phyloP scores from a whole-genome alignment of 2,797 vertebrate species.

The Naso thynnoides region DNA sequence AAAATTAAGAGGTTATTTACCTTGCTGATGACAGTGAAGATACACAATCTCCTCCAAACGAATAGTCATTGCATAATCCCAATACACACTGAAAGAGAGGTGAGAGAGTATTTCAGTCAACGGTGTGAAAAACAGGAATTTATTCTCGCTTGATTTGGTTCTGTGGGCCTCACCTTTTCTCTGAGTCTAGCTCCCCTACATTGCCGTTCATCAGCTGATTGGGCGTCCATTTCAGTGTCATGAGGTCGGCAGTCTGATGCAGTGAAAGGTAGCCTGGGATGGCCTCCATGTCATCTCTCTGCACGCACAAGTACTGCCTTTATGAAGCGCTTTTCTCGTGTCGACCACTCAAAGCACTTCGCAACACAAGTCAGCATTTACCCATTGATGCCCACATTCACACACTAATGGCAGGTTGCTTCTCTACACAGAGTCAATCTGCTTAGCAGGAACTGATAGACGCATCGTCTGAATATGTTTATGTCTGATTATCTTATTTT shows the following conservation, averaged over 20 bases:
- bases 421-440: no score
- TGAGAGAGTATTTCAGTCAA: conserved; percentile 10
- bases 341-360: no score
- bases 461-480: no score
- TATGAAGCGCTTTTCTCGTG: no score
- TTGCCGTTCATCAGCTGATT: conserved; percentile 99
- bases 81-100: conserved; percentile 90
- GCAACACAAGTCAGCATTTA: no score
- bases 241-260: conserved; percentile 95
- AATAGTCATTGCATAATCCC: conserved; percentile 99
- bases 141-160: background rate
- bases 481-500: no score
- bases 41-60: conserved; percentile 98
- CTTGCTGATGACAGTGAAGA: conserved; percentile 98
- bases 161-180: conserved; percentile 87
- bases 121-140: background rate
- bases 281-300: conserved; percentile 97
- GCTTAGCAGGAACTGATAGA: no score
- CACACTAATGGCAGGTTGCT: no score
- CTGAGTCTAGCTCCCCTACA: conserved; percentile 94
- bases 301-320: conserved; percentile 31
- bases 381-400: no score
- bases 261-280: conserved; percentile 97
- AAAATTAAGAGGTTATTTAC: conserved; percentile 69
- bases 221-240: conserved; percentile 98